Evolutionary conservation across 1,140 invertebrate genomes (phyloP).

Genomic region (Cyrtorhinus lividipennis): DNA sequence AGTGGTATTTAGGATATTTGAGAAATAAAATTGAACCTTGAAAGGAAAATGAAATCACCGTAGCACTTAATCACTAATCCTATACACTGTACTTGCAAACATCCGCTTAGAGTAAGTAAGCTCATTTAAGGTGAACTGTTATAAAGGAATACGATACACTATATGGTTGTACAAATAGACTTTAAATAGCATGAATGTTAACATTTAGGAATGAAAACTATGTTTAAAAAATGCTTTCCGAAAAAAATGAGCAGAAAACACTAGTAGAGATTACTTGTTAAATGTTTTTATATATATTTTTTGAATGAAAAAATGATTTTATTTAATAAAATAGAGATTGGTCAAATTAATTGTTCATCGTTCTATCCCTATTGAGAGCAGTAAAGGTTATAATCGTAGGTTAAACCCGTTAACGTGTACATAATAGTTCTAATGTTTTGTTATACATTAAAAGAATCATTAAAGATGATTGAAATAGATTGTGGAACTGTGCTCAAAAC

Average conservation of each 20-base stretch:
- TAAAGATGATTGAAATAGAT: not conserved
- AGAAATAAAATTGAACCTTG: too few species aligned
- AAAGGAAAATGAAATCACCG: not conserved
- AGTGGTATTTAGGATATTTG: too few species aligned
- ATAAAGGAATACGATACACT: constrained; percentile 5
- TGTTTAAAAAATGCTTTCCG: constrained; percentile 20
- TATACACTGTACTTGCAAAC: too few species aligned
- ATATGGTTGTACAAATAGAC: constrained; percentile 22
- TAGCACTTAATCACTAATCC: not conserved
- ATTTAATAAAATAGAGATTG: constrained; percentile 4
- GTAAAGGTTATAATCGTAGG: constrained; percentile 12
- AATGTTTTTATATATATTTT: constrained; percentile 22
- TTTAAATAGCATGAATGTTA: constrained; percentile 17
- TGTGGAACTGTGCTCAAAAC: constrained; percentile 14
- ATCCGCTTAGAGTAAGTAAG: constrained; percentile 16
- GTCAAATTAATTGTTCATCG: constrained; percentile 11
- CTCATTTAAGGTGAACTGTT: constrained; percentile 16
- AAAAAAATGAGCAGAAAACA: constrained; percentile 10
- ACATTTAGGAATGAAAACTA: constrained; percentile 15
- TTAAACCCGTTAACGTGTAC: constrained; percentile 18
- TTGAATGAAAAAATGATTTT: constrained; percentile 11
- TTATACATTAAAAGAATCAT: constrained; percentile 14
- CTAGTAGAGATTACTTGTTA: constrained; percentile 19
- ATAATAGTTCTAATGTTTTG: constrained; percentile 16
- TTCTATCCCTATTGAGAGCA: constrained; percentile 3